Percentiles rank a stretch among this genome's conserved stretches.
phyloP scores from a whole-genome alignment of 2,888 invertebrate species.

The Sepioteuthis lessoniana region DNA sequence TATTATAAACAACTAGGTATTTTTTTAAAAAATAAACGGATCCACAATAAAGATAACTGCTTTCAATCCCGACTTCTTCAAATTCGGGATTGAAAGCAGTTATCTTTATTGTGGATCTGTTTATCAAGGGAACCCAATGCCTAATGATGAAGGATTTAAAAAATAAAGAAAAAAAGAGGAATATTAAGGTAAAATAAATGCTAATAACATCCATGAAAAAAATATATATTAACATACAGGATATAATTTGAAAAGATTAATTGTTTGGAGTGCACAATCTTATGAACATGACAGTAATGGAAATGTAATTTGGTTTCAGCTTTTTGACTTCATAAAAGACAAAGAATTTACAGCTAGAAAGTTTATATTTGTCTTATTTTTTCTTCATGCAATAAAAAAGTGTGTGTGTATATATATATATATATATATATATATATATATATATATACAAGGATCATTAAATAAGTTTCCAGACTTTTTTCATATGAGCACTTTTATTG shows the following conservation, averaged over 20 bases:
- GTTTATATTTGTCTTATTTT: neutral
- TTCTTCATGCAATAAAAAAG: neutral
- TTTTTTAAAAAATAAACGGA: too few relatives aligned
- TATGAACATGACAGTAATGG: neutral
- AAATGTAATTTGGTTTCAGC: too few relatives aligned
- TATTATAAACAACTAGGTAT: too few relatives aligned
- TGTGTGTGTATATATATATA: neutral
- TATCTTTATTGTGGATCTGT: neutral
- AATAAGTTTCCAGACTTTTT: too few relatives aligned
- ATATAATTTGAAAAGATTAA: neutral
- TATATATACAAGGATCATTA: too few relatives aligned
- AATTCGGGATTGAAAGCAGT: slow-evolving; percentile 44
- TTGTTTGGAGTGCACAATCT: neutral
- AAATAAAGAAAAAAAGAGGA: neutral
- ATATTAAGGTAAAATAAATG: neutral
- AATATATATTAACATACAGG: too few relatives aligned
- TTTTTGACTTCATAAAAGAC: neutral
- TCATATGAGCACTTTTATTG: too few relatives aligned
- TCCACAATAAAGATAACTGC: slow-evolving; percentile 34
- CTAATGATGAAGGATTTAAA: neutral
- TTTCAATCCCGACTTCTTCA: slow-evolving; percentile 41
- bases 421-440: neutral
- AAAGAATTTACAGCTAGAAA: neutral
- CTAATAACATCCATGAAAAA: neutral
- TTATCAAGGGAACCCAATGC: slow-evolving; percentile 40